Percentiles rank a stretch among this genome's conserved stretches.
phyloP scores from a whole-genome alignment of 2,113 vertebrate species.

The Spheniscus mendiculus region DNA sequence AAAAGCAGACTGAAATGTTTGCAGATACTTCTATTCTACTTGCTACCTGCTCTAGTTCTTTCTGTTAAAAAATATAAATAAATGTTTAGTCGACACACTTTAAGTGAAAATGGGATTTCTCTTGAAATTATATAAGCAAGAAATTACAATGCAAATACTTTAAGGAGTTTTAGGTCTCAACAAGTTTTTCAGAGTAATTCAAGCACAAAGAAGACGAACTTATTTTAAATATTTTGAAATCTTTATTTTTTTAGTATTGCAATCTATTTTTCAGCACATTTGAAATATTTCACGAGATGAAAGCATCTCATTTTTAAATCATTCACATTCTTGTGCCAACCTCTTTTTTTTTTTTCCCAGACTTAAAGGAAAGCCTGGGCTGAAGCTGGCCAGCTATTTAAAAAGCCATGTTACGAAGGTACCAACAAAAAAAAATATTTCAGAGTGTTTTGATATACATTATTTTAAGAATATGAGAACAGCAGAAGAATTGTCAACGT shows the following conservation, averaged over 20 bases:
- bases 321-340: background rate
- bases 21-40: background rate
- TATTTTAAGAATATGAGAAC: background rate
- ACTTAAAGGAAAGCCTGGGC: background rate
- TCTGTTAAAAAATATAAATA: background rate
- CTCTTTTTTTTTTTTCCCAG: background rate
- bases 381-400: background rate
- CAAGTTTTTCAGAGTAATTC: background rate
- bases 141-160: background rate
- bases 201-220: background rate
- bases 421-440: conserved; percentile 35
- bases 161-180: background rate
- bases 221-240: background rate
- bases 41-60: background rate
- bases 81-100: background rate
- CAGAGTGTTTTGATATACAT: background rate
- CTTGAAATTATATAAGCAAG: background rate
- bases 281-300: conserved; percentile 28
- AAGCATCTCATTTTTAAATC: conserved; percentile 15
- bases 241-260: background rate
- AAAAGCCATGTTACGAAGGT: conserved; percentile 38
- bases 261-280: conserved; percentile 34
- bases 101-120: background rate
- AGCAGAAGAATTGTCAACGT: background rate
- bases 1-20: background rate